Evolutionary conservation across 2,888 invertebrate genomes (phyloP), one percentile per base, ranked within the genome.

Genomic region (Pyralis farinalis): DNA sequence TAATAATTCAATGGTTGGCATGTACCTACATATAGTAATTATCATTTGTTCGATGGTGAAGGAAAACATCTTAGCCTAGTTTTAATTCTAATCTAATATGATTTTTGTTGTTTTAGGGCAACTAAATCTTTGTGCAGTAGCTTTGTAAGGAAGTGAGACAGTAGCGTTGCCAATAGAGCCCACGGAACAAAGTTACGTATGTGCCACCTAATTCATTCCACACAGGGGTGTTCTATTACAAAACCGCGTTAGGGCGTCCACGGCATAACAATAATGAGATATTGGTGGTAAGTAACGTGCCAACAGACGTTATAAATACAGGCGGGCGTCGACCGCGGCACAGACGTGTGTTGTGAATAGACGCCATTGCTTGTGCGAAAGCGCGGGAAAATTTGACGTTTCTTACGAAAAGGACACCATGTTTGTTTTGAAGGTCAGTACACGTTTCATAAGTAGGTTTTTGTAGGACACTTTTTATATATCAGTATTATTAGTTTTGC

Each of bases 371-470:
- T 63, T 50, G 61, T 63, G 70, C 59, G 56, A 68, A 71, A 70
- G 66, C 54, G 71, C 81, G 82, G 76, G 77, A 83, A 75, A 77
- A 52, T 74, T 79, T 82, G 74, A 82, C 77, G 70, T 71, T 53
- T 50, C 46, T 56, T 53, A 27, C 6, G 3, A 12, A 10, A 12
- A 10, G 51, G 56, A 54, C 58, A 55, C 71, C 74, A 87, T 87
- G 87, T 78, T 85, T 66, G 64, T 77, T 79, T 71, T 85, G 55
- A 86, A 87, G 87, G 87, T 87, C 61, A 74, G 86, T 80, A 53
- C 53, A n/a, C n/a, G n/a, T n/a, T n/a, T n/a, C n/a, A n/a, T n/a
- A n/a, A n/a, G n/a, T n/a, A n/a, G n/a, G n/a, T n/a, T n/a, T n/a
- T n/a, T n/a, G n/a, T n/a, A n/a, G n/a, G n/a, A n/a, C n/a, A n/a